Evolutionary conservation across 2,113 vertebrate genomes (phyloP).

Genomic region (Nyctereutes procyonoides): DNA sequence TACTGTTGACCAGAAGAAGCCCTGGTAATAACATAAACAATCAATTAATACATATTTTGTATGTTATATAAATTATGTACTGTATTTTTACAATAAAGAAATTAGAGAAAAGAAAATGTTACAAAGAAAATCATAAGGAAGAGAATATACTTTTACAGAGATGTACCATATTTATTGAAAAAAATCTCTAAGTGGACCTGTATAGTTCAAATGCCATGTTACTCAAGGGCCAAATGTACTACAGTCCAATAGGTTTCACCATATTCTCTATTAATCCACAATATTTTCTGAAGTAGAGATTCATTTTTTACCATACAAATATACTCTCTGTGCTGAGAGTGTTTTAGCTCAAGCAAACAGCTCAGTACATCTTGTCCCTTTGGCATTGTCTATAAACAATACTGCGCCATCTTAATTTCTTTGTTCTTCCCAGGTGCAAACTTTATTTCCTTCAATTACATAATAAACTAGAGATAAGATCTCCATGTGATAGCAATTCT

Average conservation of each 20-base stretch:
- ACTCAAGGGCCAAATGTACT: background rate
- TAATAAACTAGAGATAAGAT: slow-evolving; percentile 29
- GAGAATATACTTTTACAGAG: background rate
- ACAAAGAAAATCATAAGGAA: background rate
- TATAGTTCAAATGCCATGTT: background rate
- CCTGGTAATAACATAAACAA: background rate
- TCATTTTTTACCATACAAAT: background rate
- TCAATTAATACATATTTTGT: background rate
- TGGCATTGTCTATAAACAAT: background rate
- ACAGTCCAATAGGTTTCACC: background rate
- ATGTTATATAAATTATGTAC: background rate
- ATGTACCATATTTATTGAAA: background rate
- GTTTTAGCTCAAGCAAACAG: background rate
- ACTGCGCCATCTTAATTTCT: background rate
- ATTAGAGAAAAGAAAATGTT: background rate
- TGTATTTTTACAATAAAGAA: background rate
- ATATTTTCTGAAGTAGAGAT: background rate
- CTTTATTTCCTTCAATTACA: background rate
- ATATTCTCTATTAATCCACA: background rate
- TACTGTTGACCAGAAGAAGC: background rate
- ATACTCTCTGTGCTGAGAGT: background rate
- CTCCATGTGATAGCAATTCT: slow-evolving; percentile 6
- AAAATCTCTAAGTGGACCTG: background rate
- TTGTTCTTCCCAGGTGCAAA: background rate
- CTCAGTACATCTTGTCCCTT: background rate